Conservation (phyloP, 2,888 invertebrate species). For the Opisthograptis luteolata region DNA sequence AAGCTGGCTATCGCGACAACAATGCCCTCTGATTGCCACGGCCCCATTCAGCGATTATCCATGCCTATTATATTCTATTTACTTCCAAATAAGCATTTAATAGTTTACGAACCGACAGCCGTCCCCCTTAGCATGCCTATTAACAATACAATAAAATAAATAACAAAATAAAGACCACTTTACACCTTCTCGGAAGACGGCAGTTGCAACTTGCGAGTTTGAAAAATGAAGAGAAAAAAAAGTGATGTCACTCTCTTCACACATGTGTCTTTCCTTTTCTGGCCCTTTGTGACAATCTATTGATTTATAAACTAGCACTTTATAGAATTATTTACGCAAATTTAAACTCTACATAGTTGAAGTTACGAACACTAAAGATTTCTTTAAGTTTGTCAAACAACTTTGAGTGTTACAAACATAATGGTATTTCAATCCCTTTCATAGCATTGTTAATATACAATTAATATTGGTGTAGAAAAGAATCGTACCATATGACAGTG, state of each 20-base stretch:
- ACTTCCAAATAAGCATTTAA: conserved; percentile 84
- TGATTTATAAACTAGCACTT: conserved; percentile 43
- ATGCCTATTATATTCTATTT: conserved; percentile 84
- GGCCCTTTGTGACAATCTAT: conserved; percentile 59
- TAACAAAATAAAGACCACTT: conserved; percentile 80
- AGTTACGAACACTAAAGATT: conserved; percentile 23
- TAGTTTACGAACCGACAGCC: conserved; percentile 68
- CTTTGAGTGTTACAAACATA: conserved; percentile 52
- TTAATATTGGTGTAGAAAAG: conserved; percentile 71
- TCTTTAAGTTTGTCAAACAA: conserved; percentile 41
- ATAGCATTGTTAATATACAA: conserved; percentile 75
- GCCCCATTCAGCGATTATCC: conserved; percentile 76
- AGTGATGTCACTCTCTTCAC: conserved; percentile 44
- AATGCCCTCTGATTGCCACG: conserved; percentile 74
- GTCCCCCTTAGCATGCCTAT: conserved; percentile 79
- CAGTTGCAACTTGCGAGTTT: conserved; percentile 68
- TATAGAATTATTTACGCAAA: conserved; percentile 30
- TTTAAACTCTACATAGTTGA: conserved; percentile 34
- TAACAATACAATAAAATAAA: conserved; percentile 84
- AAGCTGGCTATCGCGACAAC: conserved; percentile 56
- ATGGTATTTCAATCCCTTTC: conserved; percentile 79
- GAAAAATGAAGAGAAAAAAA: conserved; percentile 66
- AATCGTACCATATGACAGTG: conserved; percentile 43
- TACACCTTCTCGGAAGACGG: conserved; percentile 82
- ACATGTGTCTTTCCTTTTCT: conserved; percentile 52